These are phyloP conservation scores for Actinia tenebrosa DNA, from an alignment of 64 coral and sea anemone species.

Conservation along the genomic window DNA sequence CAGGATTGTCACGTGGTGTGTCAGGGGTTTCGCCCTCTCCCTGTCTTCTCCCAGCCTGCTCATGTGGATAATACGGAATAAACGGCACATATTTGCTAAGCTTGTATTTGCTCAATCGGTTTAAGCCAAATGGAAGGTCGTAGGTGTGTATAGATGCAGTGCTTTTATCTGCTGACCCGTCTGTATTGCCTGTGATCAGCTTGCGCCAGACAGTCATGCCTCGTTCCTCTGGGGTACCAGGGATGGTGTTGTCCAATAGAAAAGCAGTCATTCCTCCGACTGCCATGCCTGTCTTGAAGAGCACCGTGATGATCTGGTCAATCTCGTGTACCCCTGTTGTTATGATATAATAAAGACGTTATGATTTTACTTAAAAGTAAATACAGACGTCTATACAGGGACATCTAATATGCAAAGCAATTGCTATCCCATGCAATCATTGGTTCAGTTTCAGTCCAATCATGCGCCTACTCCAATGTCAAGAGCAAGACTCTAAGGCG, in stretches of 20 bases:
- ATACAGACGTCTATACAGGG: too few relatives aligned
- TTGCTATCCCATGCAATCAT: too few relatives aligned
- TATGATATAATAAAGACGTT: too few relatives aligned
- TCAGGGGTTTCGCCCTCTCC: too few relatives aligned
- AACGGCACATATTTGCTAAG: slow-evolving; percentile 54
- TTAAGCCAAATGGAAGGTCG: slow-evolving; percentile 56
- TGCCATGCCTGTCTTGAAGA: slow-evolving; percentile 71
- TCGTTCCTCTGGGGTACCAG: slow-evolving; percentile 72
- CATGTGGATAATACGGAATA: slow-evolving; percentile 24
- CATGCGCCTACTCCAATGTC: too few relatives aligned
- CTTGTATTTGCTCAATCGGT: slow-evolving; percentile 27
- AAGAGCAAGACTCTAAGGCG: too few relatives aligned
- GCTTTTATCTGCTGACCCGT: neutral
- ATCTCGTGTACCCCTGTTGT: slow-evolving; percentile 53
- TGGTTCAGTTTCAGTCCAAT: too few relatives aligned
- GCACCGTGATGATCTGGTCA: slow-evolving; percentile 79
- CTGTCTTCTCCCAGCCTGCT: neutral
- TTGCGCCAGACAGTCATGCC: slow-evolving; percentile 49
- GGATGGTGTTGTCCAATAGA: slow-evolving; percentile 66
- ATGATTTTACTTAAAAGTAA: too few relatives aligned
- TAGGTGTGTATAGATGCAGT: slow-evolving; percentile 53
- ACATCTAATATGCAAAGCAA: too few relatives aligned
- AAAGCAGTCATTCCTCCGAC: slow-evolving; percentile 58
- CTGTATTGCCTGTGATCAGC: neutral
- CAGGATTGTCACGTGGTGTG: too few relatives aligned